These are phyloP conservation scores for Varanus komodoensis DNA, from an alignment of 2,113 vertebrate genomes.

Conservation along the genomic window DNA sequence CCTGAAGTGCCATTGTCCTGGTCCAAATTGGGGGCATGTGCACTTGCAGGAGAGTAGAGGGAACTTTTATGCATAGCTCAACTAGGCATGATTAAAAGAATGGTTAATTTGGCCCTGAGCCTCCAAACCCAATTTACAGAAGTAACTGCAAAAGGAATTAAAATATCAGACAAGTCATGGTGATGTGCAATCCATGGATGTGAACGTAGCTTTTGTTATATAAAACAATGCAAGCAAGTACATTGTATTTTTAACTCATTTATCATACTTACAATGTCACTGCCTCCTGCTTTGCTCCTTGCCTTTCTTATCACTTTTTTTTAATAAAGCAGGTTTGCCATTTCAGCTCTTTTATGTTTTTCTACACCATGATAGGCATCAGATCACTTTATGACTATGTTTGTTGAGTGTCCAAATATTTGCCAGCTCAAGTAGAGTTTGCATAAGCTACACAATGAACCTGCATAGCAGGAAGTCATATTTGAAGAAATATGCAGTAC, in stretches of 20 bases:
- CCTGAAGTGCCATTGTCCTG: too few species aligned
- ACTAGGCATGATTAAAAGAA: too few species aligned
- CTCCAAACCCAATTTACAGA: not conserved
- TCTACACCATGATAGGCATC: slow-evolving; percentile 53
- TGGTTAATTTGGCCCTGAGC: too few species aligned
- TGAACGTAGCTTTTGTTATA: not conserved
- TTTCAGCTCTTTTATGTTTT: slow-evolving; percentile 35
- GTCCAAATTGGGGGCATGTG: too few species aligned
- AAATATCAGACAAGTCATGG: not conserved
- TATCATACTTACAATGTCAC: not conserved
- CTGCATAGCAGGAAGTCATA: slow-evolving; percentile 26
- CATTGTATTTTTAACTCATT: not conserved
- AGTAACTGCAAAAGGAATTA: not conserved
- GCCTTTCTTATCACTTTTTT: slow-evolving; percentile 3
- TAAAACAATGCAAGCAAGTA: not conserved
- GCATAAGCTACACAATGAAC: slow-evolving; percentile 55
- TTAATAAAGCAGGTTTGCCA: slow-evolving; percentile 21
- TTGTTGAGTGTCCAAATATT: slow-evolving; percentile 72
- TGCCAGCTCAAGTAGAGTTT: slow-evolving; percentile 62
- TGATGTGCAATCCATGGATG: not conserved
- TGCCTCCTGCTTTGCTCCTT: not conserved
- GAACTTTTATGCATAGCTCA: too few species aligned
- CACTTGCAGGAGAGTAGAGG: too few species aligned
- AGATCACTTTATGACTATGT: slow-evolving; percentile 37
- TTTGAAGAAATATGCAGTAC: slow-evolving; percentile 37